phyloP scores from a whole-genome alignment of 2,888 invertebrate genomes.

The Isoperla grammatica region DNA sequence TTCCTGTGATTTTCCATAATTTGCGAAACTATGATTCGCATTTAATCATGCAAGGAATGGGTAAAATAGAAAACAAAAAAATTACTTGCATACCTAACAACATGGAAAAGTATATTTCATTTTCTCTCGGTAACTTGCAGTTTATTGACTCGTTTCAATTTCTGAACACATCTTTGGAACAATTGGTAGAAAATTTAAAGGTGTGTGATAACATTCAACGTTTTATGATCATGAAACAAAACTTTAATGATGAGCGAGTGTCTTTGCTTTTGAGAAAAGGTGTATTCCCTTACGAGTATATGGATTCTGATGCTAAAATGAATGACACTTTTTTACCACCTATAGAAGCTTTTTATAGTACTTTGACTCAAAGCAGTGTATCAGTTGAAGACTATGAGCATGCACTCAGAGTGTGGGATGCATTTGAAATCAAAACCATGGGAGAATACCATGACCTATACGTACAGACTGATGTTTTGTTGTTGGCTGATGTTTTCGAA shows the following conservation, averaged over 20 bases:
- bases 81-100: constrained; percentile 20
- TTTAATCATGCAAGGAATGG: constrained; percentile 33
- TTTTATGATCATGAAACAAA: background rate
- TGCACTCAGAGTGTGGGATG: constrained; percentile 34
- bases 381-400: constrained; percentile 33
- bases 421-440: constrained; percentile 34
- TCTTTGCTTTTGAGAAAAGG: constrained; percentile 34
- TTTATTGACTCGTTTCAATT: constrained; percentile 37
- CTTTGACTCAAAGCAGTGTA: constrained; percentile 22
- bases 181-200: constrained; percentile 33
- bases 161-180: constrained; percentile 35
- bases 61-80: background rate
- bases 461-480: constrained; percentile 36
- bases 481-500: constrained; percentile 38
- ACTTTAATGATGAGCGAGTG: constrained; percentile 5
- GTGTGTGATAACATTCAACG: background rate
- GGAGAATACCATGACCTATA: constrained; percentile 37
- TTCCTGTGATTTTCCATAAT: constrained; percentile 39
- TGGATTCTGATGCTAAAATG: constrained; percentile 33
- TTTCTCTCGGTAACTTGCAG: constrained; percentile 24
- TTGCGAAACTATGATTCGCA: constrained; percentile 37
- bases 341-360: constrained; percentile 32
- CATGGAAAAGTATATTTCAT: constrained; percentile 27
- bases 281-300: constrained; percentile 39
- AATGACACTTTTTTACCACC: constrained; percentile 26